Percentiles rank a stretch among this genome's conserved stretches.
These are phyloP conservation scores for Rhineura floridana DNA, from an alignment of 2,113 vertebrate species.

Conservation along the genomic window DNA sequence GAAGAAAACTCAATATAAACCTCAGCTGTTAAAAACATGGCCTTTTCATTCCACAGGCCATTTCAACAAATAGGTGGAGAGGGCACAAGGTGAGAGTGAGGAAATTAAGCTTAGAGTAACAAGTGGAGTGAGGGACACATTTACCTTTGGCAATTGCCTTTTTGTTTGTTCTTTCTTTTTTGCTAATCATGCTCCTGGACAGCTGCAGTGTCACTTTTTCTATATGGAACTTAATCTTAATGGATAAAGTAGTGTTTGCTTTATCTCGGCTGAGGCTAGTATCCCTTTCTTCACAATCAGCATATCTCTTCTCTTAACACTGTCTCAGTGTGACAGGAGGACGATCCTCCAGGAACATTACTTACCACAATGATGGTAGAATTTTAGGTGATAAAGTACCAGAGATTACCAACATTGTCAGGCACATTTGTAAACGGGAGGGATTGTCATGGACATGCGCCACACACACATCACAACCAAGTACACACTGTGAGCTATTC, in stretches of 20 bases:
- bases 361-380: background rate
- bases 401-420: no score
- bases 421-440: no score
- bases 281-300: background rate
- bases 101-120: background rate
- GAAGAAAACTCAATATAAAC: slow-evolving; percentile 13
- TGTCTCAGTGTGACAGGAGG: background rate
- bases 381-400: background rate
- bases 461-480: no score
- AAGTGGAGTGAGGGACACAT: background rate
- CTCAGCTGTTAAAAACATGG: background rate
- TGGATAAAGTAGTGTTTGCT: background rate
- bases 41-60: background rate
- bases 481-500: no score
- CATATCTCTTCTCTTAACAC: background rate
- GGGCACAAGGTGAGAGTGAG: background rate
- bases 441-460: no score
- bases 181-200: background rate
- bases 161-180: background rate
- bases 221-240: background rate
- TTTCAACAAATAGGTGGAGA: background rate
- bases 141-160: background rate
- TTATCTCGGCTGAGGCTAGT: background rate
- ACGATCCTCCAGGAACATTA: background rate
- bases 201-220: background rate